phyloP scores from a whole-genome alignment of 2,888 invertebrate species.

The Unio pictorum region DNA sequence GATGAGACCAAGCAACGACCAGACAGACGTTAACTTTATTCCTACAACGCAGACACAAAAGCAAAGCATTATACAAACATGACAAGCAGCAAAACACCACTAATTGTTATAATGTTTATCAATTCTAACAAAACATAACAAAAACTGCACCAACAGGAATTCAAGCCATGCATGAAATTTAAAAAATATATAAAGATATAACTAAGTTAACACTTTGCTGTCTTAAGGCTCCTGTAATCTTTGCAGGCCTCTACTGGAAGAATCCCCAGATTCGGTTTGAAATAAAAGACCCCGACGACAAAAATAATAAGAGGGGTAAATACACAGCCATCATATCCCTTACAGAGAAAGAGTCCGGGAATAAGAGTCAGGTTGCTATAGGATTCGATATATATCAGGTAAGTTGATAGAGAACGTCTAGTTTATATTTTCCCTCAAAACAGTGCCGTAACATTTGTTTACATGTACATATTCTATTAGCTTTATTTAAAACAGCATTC shows the following conservation, averaged over 20 bases:
- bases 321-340: slow-evolving; percentile 95
- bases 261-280: slow-evolving; percentile 67
- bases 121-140: neutral
- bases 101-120: neutral
- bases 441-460: neutral
- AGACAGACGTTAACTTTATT: no score
- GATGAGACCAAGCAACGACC: no score
- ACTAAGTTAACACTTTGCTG: neutral
- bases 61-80: no score
- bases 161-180: no score
- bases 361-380: slow-evolving; percentile 87
- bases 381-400: slow-evolving; percentile 95
- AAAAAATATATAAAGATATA: no score
- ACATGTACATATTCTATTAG: no score
- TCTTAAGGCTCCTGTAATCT: neutral
- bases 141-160: neutral
- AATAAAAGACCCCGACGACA: slow-evolving; percentile 64
- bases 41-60: no score
- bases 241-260: slow-evolving; percentile 70
- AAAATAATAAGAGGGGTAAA: slow-evolving; percentile 79
- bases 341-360: slow-evolving; percentile 88
- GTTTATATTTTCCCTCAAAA: neutral
- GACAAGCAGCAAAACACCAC: no score
- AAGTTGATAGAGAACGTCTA: slow-evolving; percentile 13
- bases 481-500: no score